phyloP scores from a whole-genome alignment of 2,797 vertebrate genomes.

The Microctenopoma lineatum region DNA sequence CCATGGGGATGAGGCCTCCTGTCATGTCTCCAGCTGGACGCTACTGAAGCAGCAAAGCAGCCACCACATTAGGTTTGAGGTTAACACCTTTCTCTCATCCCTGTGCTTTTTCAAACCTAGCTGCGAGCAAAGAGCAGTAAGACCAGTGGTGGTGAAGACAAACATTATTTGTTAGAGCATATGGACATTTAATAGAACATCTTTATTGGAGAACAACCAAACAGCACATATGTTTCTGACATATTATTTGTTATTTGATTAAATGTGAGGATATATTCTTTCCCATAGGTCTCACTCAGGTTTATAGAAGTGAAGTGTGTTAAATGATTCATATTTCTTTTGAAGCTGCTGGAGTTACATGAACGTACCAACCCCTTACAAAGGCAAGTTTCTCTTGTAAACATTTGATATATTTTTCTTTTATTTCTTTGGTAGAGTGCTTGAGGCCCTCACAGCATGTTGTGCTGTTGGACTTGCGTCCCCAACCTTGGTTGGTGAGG shows the following conservation, averaged over 20 bases:
- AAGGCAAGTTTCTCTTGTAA: conserved; percentile 97
- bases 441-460: conserved; percentile 95
- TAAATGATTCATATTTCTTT: conserved; percentile 96
- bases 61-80: conserved; percentile 98
- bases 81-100: conserved; percentile 99
- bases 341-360: conserved; percentile 95
- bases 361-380: conserved; percentile 87
- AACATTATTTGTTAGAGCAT: conserved; percentile 81
- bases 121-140: conserved; percentile 82
- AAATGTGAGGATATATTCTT: conserved; percentile 89
- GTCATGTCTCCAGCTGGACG: conserved; percentile 99
- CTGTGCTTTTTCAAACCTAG: conserved; percentile 87
- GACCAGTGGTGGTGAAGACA: conserved; percentile 90
- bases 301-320: conserved; percentile 99
- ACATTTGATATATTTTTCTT: conserved; percentile 82
- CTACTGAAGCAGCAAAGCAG: conserved; percentile 92
- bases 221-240: conserved; percentile 70
- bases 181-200: conserved; percentile 93
- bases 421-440: conserved; percentile 72
- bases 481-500: conserved; percentile 99
- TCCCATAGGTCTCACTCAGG: conserved; percentile 96
- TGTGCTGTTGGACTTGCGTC: conserved; percentile 99
- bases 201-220: conserved; percentile 72
- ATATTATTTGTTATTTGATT: conserved; percentile 85
- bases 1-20: conserved; percentile 98